A percentile compares a stretch with the other conserved stretches of the same genome.
These are phyloP conservation scores for Apamea anceps DNA, from an alignment of 2,888 invertebrate genomes.

Conservation along the genomic window DNA sequence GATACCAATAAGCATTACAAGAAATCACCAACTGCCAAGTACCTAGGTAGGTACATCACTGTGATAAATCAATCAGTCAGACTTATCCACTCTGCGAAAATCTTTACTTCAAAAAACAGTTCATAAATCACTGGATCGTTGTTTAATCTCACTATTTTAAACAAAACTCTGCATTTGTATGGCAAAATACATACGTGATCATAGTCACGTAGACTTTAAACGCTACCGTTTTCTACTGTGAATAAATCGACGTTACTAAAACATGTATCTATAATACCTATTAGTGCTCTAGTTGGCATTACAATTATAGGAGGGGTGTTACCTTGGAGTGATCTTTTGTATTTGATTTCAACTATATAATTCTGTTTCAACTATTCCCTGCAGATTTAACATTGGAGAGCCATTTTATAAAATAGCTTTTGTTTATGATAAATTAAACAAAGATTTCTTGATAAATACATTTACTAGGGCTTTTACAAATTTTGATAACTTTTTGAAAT, in stretches of 20 bases:
- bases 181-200: conserved; percentile 15
- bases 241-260: conserved; percentile 1
- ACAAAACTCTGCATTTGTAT: conserved; percentile 36
- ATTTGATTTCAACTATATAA: not conserved
- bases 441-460: no score
- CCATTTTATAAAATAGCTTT: not conserved
- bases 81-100: conserved; percentile 35
- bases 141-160: conserved; percentile 34
- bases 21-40: no score
- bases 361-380: not conserved
- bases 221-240: conserved; percentile 5
- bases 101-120: conserved; percentile 21
- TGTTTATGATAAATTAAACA: no score
- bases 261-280: not conserved
- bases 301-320: no score
- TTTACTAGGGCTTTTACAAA: no score
- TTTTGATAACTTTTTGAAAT: no score
- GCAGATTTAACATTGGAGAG: not conserved
- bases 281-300: conserved; percentile 8
- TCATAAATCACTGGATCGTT: conserved; percentile 47
- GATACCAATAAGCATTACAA: not conserved
- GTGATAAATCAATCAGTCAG: conserved; percentile 42
- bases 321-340: conserved; percentile 1
- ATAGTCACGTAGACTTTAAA: conserved; percentile 32
- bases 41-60: not conserved